Percentiles rank a stretch among this genome's conserved stretches.
phyloP scores from a whole-genome alignment of 1,140 invertebrate genomes.

The Saccostrea cuccullata region DNA sequence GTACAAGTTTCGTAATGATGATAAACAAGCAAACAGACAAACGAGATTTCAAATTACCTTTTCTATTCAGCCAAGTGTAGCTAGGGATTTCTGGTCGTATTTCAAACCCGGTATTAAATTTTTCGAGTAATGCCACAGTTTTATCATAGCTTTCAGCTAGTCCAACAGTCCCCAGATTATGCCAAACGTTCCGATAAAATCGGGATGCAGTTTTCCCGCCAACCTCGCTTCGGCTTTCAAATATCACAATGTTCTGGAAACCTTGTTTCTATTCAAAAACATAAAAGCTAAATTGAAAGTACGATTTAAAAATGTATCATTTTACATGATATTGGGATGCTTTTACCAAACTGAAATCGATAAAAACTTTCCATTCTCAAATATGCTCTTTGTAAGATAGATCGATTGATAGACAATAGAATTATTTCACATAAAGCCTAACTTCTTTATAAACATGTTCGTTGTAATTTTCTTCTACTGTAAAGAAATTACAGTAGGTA shows the following conservation, averaged over 20 bases:
- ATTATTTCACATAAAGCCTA: background rate
- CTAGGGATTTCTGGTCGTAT: background rate
- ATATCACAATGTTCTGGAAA: slow-evolving; percentile 39
- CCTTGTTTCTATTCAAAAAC: slow-evolving; percentile 6
- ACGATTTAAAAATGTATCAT: background rate
- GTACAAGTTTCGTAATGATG: too few species aligned
- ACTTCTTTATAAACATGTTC: background rate
- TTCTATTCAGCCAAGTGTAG: background rate
- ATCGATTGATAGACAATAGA: background rate
- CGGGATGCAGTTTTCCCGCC: slow-evolving; percentile 30
- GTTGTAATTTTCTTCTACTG: background rate
- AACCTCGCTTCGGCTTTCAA: slow-evolving; percentile 22
- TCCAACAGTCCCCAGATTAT: background rate
- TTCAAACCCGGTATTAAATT: background rate
- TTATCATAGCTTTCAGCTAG: background rate
- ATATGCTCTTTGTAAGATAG: background rate
- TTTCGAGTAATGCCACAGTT: background rate
- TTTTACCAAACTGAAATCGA: background rate
- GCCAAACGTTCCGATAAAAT: background rate
- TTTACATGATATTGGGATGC: background rate
- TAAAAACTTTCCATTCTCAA: background rate
- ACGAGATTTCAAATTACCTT: background rate
- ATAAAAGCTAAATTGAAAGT: background rate
- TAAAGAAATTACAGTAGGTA: too few species aligned
- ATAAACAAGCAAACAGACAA: too few species aligned